Evolutionary conservation across 2,888 invertebrate genomes (phyloP).

Genomic region (Heliconius charithonia): DNA sequence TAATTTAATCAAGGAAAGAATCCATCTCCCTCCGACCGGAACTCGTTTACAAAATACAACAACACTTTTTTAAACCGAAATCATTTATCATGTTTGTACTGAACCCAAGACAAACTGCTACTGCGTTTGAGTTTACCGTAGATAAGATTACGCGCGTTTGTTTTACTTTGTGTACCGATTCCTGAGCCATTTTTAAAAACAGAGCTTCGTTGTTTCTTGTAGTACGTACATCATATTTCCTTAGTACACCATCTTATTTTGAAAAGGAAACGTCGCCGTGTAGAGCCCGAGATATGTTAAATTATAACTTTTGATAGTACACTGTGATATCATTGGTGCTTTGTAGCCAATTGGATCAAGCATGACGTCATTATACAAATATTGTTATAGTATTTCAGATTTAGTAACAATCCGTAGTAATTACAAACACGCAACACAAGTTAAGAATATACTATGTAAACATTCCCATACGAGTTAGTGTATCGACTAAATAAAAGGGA

Average conservation of each 20-base stretch:
- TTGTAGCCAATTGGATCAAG: not conserved
- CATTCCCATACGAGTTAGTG: conserved; percentile 74
- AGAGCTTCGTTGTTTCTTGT: conserved; percentile 76
- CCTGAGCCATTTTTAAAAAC: conserved; percentile 75
- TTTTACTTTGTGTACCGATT: conserved; percentile 80
- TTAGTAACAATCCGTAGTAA: conserved; percentile 4
- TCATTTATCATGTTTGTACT: conserved; percentile 82
- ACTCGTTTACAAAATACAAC: conserved; percentile 78
- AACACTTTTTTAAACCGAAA: conserved; percentile 79
- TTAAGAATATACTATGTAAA: conserved; percentile 65
- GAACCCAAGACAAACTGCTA: conserved; percentile 82
- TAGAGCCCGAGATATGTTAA: conserved; percentile 12
- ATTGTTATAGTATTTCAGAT: conserved; percentile 17
- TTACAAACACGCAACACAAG: conserved; percentile 48
- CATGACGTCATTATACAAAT: conserved; percentile 17
- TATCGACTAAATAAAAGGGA: conserved; percentile 67
- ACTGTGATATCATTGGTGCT: conserved; percentile 4
- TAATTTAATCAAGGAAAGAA: conserved; percentile 77
- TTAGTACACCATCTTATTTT: conserved; percentile 45
- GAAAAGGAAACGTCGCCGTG: conserved; percentile 40
- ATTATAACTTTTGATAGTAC: conserved; percentile 1
- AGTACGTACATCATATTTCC: conserved; percentile 66
- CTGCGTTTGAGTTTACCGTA: conserved; percentile 80
- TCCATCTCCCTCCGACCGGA: conserved; percentile 76
- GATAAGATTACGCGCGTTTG: conserved; percentile 81